A percentile compares a stretch with the other conserved stretches of the same genome.
These are phyloP conservation scores for Donacobius atricapilla DNA, from an alignment of 2,113 vertebrate genomes.

Conservation along the genomic window DNA sequence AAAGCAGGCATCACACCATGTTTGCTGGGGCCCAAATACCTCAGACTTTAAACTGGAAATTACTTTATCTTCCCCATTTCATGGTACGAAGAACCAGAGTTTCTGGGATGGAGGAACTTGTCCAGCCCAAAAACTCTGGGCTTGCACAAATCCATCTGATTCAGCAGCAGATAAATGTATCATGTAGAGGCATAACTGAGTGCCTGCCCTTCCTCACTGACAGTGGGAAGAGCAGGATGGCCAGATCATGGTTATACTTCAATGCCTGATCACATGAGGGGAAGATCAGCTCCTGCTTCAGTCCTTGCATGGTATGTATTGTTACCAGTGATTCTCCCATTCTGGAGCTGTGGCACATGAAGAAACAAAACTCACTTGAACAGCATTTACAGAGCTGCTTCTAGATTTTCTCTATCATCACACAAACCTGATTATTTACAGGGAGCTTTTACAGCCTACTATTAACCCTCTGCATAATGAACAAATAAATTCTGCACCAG, in stretches of 20 bases:
- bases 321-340: rapidly evolving
- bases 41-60: background rate
- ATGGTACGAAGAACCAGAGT: background rate
- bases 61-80: background rate
- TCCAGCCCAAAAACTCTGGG: background rate
- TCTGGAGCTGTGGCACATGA: background rate
- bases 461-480: background rate
- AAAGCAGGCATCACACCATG: background rate
- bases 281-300: background rate
- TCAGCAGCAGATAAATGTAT: background rate
- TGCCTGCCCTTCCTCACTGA: background rate
- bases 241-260: background rate
- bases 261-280: rapidly evolving
- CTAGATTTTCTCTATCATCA: background rate
- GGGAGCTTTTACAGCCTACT: background rate
- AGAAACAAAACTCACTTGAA: background rate
- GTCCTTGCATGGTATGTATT: background rate
- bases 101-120: background rate
- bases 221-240: background rate
- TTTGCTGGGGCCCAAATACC: background rate
- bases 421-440: background rate
- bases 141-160: background rate
- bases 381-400: background rate
- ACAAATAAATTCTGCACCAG: background rate
- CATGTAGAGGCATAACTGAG: background rate